Evolutionary conservation across 1,140 invertebrate genomes (phyloP).

Genomic region (Drosophila prosaltans): DNA sequence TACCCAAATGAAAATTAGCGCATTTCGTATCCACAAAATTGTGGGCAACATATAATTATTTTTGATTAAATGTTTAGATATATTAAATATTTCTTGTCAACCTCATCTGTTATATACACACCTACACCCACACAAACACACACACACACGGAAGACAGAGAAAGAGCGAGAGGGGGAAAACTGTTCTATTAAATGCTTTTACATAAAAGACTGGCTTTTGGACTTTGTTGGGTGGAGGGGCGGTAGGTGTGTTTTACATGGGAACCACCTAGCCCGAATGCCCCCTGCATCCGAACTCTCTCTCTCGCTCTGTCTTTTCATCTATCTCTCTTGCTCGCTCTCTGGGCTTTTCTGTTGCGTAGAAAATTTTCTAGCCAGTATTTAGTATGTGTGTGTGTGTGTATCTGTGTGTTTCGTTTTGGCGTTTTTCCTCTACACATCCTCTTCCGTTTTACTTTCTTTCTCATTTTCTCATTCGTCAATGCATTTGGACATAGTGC

Average conservation of each 20-base stretch:
- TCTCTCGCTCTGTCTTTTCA: no score
- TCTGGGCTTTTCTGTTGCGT: neutral
- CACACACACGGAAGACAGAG: slow-evolving; percentile 4
- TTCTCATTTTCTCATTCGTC: slow-evolving; percentile 3
- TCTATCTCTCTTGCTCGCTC: neutral
- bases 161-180: slow-evolving; percentile 16
- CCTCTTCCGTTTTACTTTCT: no score
- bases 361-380: slow-evolving; percentile 23
- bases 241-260: neutral
- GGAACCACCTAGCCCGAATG: neutral
- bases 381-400: slow-evolving; percentile 18
- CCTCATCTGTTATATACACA: slow-evolving; percentile 6
- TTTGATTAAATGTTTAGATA: slow-evolving; percentile 15
- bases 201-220: slow-evolving; percentile 4
- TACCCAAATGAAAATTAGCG: slow-evolving; percentile 4
- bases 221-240: neutral
- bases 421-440: slow-evolving; percentile 23
- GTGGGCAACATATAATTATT: slow-evolving; percentile 5
- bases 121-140: slow-evolving; percentile 20
- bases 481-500: slow-evolving; percentile 1
- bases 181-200: slow-evolving; percentile 10
- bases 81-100: slow-evolving; percentile 3
- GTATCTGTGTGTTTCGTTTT: neutral
- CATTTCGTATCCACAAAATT: slow-evolving; percentile 5
- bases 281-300: neutral